Evolutionary conservation across 2,888 invertebrate genomes (phyloP).

Genomic region (Brassicogethes aeneus): DNA sequence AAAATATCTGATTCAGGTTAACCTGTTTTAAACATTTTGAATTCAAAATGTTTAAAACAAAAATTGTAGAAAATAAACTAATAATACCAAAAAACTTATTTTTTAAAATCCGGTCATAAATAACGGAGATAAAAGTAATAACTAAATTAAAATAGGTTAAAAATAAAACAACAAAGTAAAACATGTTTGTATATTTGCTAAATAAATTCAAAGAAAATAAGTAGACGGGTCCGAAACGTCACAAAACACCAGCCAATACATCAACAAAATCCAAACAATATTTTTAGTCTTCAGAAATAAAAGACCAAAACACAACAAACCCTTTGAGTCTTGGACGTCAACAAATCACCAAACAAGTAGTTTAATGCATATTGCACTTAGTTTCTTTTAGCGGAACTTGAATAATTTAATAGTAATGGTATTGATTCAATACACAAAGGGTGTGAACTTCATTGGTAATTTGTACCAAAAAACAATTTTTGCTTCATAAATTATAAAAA

Average conservation of each 20-base stretch:
- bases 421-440: constrained; percentile 10
- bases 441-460: constrained; percentile 1
- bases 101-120: too few species aligned
- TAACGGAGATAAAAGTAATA: too few species aligned
- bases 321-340: constrained; percentile 1
- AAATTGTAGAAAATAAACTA: too few species aligned
- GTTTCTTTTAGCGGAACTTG: too few species aligned
- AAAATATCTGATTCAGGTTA: too few species aligned
- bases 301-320: constrained; percentile 6
- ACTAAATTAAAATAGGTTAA: too few species aligned
- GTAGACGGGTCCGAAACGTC: constrained; percentile 22
- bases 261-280: constrained; percentile 1
- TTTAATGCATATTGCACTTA: not conserved
- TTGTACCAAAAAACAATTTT: constrained; percentile 2
- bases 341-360: not conserved
- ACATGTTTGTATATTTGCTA: too few species aligned
- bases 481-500: not conserved
- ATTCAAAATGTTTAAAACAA: too few species aligned
- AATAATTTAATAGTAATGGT: too few species aligned
- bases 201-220: not conserved
- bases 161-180: too few species aligned
- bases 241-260: constrained; percentile 15
- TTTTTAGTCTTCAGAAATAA: not conserved
- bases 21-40: too few species aligned
- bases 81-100: too few species aligned